Evolutionary conservation across 1,140 invertebrate species (phyloP), one percentile per base, ranked within the genome.

Genomic region (Drosophila repletoides): DNA sequence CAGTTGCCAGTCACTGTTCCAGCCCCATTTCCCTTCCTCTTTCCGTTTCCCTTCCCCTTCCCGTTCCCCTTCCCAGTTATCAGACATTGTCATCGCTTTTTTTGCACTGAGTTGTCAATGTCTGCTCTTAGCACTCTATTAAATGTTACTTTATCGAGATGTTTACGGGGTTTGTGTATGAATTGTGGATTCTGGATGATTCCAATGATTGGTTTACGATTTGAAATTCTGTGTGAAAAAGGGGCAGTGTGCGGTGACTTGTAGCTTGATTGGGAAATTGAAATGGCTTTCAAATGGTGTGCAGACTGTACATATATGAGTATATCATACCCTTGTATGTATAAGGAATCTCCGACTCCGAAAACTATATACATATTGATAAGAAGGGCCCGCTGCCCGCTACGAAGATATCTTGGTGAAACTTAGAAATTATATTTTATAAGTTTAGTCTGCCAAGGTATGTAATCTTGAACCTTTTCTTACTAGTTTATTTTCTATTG

Each of bases 111-210:
- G 29, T 36, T 36, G 21, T 36, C 43, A 49, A 21, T 19, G 31
- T 61, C 43, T 55, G 60, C 17, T 49, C 33, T 48, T 40, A 19
- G 36, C 55, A 60, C 38, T 52, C 36, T 45, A 60, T 66, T 52
- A 66, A 60, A 60, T 28, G 28, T 12, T 36, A 60, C 9, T 52
- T 52, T 52, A 60, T 52, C 22, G 29, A 19, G 12, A 17, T 67
- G 46, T 29, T 61, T 52, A 45, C n/a, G 31, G 9, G 15, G 9
- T 2, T 19, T 19, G 29, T 12, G 10, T 3, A 15, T 2, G 2
- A n/a, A 7, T 19, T 49, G 15, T 5, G 33, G 10, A 7, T 5
- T 4, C 5, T 7, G 1, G 24, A 12, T 45, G 31, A 48, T 48
- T 17, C 6, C 10, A 5, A 0, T 5, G 29, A 17, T 45, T 55